Percentiles rank a stretch among this genome's conserved stretches.
Evolutionary conservation across 2,888 invertebrate genomes (phyloP).

Genomic region (Nipponacmea schrenckii): DNA sequence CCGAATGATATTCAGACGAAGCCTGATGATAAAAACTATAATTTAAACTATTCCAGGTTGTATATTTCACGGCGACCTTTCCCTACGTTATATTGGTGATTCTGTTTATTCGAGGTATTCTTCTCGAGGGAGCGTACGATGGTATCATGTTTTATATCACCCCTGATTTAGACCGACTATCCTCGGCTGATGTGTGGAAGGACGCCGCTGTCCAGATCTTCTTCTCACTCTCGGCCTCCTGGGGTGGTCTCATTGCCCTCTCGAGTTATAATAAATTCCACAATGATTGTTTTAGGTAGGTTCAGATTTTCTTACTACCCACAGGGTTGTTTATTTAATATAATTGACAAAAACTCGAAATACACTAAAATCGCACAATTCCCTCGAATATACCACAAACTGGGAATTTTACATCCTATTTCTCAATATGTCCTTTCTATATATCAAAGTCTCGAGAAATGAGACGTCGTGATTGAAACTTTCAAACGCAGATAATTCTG

Average conservation of each 20-base stretch:
- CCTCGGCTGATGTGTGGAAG: conserved; percentile 62
- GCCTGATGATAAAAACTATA: too few relatives aligned
- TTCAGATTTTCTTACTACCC: background rate
- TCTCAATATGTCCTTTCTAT: too few relatives aligned
- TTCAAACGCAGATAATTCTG: too few relatives aligned
- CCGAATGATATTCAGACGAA: too few relatives aligned
- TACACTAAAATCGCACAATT: too few relatives aligned
- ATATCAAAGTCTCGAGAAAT: too few relatives aligned
- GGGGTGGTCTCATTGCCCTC: conserved; percentile 69
- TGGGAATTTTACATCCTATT: too few relatives aligned
- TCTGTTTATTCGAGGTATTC: conserved; percentile 55
- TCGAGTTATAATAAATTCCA: conserved; percentile 68
- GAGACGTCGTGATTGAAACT: too few relatives aligned
- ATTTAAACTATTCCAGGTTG: conserved; percentile 42
- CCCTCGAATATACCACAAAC: too few relatives aligned
- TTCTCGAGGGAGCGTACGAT: conserved; percentile 52
- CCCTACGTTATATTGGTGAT: conserved; percentile 61
- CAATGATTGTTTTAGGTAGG: conserved; percentile 61
- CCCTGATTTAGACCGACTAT: conserved; percentile 51
- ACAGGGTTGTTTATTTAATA: too few relatives aligned
- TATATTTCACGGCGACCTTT: conserved; percentile 65
- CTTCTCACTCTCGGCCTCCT: conserved; percentile 64
- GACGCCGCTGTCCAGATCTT: conserved; percentile 67
- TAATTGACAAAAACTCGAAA: too few relatives aligned
- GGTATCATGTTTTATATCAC: conserved; percentile 63